Base-by-base conservation (phyloP, 2,797 vertebrate species). In the Aldrovandia affinis region DNA sequence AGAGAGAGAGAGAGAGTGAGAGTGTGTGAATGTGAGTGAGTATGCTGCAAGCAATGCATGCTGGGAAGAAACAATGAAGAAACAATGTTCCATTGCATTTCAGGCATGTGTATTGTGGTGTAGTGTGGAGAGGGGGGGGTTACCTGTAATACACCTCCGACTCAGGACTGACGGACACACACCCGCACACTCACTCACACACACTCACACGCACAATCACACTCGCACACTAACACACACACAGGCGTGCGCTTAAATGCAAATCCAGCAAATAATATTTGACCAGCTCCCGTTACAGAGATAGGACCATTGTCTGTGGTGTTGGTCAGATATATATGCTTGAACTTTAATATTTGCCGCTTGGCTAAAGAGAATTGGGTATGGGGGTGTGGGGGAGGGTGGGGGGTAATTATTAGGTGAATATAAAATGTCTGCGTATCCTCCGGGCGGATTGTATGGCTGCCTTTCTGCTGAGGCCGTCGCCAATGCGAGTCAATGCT, bases 1-100 rank as follows among this genome's bases (percentile, higher is more conserved):
- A 42, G n/a, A 12, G 8, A 18, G 36, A 94, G 96, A 96, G 93
- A 96, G 96, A 94, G 96, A 96, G 96, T 96, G 94, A 95, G 86
- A 88, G 28, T 52, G 25, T 36, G 36, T 55, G n/a, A 12, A n/a
- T n/a, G 96, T 96, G 8, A 18, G 36, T 88, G 25, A n/a, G 30
- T 78, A 28, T 33, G 18, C 36, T 36, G 30, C 14, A 14, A 77
- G 73, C 73, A 77, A n/a, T 10, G 39, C 39, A 77, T 75, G 70
- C 70, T 75, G 70, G 70, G 14, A 10, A 75, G 12, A 44, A 30
- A 50, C n/a, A n/a, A n/a, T n/a, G n/a, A n/a, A n/a, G n/a, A 78
- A 20, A 15, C 18, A 5, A 8, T 33, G 54, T 80, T 39, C 33
- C 14, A 9, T 18, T 55, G 52, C 52, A 55, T 28, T 55, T 36